Percentiles rank a stretch among this genome's conserved stretches.
These are phyloP conservation scores for Sylvia borin DNA, from an alignment of 2,797 vertebrate species.

Conservation along the genomic window DNA sequence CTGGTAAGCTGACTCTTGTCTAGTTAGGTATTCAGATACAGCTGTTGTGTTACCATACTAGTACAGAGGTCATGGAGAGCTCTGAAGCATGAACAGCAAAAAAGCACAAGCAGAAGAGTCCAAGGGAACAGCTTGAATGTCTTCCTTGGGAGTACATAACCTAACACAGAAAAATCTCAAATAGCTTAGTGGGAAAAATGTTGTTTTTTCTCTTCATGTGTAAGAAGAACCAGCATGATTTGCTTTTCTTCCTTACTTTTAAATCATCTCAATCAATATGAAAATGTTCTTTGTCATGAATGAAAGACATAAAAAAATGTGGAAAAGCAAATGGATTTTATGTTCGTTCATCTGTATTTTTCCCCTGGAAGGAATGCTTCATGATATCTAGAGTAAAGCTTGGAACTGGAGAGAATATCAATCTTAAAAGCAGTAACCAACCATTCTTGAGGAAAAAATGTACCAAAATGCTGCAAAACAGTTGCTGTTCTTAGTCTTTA, in stretches of 20 bases:
- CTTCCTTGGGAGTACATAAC: background rate
- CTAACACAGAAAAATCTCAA: background rate
- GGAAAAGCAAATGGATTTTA: background rate
- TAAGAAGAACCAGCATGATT: background rate
- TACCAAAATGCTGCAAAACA: background rate
- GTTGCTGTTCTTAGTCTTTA: background rate
- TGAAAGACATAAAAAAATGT: background rate
- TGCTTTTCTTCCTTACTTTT: background rate
- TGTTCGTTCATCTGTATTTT: accelerated
- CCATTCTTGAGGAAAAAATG: background rate
- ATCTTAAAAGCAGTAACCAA: background rate
- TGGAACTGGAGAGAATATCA: background rate
- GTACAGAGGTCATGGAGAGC: background rate
- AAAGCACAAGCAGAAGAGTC: background rate
- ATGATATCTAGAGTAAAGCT: background rate
- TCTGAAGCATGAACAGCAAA: background rate
- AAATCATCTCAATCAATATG: background rate
- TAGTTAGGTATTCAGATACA: background rate
- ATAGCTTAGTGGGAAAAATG: background rate
- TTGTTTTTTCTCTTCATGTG: background rate
- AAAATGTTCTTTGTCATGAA: background rate
- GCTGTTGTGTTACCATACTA: background rate
- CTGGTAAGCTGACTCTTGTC: background rate
- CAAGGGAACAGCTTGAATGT: background rate
- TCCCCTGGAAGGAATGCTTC: accelerated